A percentile compares a stretch with the other conserved stretches of the same genome.
Evolutionary conservation across 2,113 vertebrate species (phyloP).

Genomic region (Nymphicus hollandicus): DNA sequence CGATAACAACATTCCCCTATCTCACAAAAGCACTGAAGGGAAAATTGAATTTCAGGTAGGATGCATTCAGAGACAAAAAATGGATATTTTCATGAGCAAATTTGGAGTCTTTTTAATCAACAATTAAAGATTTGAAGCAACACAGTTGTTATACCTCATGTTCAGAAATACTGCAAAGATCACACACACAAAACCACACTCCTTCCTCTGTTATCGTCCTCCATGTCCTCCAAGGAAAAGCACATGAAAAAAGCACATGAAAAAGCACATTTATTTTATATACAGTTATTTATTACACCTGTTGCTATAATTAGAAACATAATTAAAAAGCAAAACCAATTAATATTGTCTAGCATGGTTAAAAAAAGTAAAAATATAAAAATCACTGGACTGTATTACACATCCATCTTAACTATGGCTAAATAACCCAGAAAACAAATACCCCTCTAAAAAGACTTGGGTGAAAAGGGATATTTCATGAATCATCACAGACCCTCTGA

Average conservation of each 20-base stretch:
- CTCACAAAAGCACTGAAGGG: neutral
- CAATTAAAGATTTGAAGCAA: neutral
- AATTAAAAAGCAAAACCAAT: constrained; percentile 1
- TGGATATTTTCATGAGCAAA: neutral
- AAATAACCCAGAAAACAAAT: neutral
- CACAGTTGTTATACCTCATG: accelerated
- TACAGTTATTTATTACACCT: neutral
- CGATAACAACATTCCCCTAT: neutral
- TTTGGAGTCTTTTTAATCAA: neutral
- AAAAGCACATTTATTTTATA: neutral
- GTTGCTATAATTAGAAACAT: constrained; percentile 2
- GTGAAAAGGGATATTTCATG: neutral
- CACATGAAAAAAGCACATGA: neutral
- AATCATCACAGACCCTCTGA: neutral
- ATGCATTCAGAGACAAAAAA: neutral
- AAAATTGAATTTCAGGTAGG: neutral
- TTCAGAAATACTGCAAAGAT: neutral
- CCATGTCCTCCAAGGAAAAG: neutral
- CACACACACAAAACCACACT: neutral
- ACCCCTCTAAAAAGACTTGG: neutral
- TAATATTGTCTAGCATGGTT: neutral
- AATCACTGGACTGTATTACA: neutral
- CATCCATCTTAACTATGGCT: neutral
- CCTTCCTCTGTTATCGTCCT: neutral
- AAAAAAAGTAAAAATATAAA: neutral